Percentiles rank a stretch among this genome's conserved stretches.
Conservation (phyloP, 2,888 invertebrate species). For the Tinea pellionella region DNA sequence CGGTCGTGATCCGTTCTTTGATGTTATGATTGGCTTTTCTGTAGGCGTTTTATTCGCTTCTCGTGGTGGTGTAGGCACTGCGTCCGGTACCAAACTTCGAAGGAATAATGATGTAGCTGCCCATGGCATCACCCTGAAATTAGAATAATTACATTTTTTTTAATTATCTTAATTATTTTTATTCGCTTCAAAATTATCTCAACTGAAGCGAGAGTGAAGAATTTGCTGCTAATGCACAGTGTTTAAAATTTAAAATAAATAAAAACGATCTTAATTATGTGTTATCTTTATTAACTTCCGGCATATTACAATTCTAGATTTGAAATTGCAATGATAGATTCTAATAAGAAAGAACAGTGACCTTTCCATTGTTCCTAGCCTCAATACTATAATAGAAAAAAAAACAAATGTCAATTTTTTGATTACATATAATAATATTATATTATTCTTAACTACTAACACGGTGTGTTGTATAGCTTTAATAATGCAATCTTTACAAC, state of each 20-base stretch:
- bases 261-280: too few species aligned
- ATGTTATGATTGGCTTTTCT: slow-evolving; percentile 15
- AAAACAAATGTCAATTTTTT: neutral
- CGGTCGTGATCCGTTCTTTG: slow-evolving; percentile 40
- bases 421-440: neutral
- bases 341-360: neutral
- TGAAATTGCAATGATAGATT: too few species aligned
- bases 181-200: neutral
- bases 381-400: neutral
- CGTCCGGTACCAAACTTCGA: slow-evolving; percentile 75
- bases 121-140: slow-evolving; percentile 80
- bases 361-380: too few species aligned
- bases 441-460: neutral
- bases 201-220: too few species aligned
- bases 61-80: slow-evolving; percentile 55
- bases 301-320: too few species aligned
- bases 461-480: neutral
- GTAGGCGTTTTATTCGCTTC: slow-evolving; percentile 17
- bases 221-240: too few species aligned
- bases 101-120: slow-evolving; percentile 74
- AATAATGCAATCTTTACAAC: neutral
- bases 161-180: neutral
- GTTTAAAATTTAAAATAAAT: too few species aligned
- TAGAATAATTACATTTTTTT: neutral
- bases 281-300: too few species aligned